Evolutionary conservation across 2,888 invertebrate genomes (phyloP).

Genomic region (Cerastoderma edule): DNA sequence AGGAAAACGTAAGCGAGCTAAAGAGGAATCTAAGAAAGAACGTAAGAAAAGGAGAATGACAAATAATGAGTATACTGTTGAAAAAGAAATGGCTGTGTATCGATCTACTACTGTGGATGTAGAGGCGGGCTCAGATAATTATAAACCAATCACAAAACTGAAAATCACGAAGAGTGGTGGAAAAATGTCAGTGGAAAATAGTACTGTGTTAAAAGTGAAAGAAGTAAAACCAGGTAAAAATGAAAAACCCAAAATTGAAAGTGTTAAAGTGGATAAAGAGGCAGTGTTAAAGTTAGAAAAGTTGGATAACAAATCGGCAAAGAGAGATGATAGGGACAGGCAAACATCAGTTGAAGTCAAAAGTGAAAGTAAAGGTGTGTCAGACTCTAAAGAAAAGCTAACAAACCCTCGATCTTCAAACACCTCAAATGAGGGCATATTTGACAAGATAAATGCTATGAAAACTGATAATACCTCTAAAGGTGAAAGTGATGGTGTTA

Average conservation of each 20-base stretch:
- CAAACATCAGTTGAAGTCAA: conserved; percentile 29
- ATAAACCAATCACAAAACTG: conserved; percentile 73
- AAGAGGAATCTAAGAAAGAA: conserved; percentile 74
- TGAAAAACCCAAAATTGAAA: conserved; percentile 10
- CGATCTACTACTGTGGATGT: conserved; percentile 72
- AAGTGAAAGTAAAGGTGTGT: conserved; percentile 31
- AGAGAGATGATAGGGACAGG: conserved; percentile 9
- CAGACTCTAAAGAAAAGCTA: conserved; percentile 30
- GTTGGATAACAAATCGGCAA: conserved; percentile 34
- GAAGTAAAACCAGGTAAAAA: conserved; percentile 41
- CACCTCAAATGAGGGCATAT: conserved; percentile 58
- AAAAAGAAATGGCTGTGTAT: conserved; percentile 72
- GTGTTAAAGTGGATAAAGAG: conserved; percentile 43
- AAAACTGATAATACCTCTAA: conserved; percentile 47
- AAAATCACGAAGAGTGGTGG: conserved; percentile 73
- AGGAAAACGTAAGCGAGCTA: conserved; percentile 73
- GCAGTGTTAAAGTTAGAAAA: conserved; percentile 50
- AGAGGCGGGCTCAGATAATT: conserved; percentile 57
- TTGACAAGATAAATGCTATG: conserved; percentile 63
- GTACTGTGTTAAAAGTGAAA: conserved; percentile 40
- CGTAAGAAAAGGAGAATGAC: conserved; percentile 70
- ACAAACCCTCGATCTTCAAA: conserved; percentile 31
- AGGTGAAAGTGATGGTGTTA: conserved; percentile 29
- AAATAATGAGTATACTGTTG: conserved; percentile 61
- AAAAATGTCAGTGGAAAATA: conserved; percentile 61